A percentile compares a stretch with the other conserved stretches of the same genome.
phyloP scores from a whole-genome alignment of 2,888 invertebrate species.

The Thera britannica region DNA sequence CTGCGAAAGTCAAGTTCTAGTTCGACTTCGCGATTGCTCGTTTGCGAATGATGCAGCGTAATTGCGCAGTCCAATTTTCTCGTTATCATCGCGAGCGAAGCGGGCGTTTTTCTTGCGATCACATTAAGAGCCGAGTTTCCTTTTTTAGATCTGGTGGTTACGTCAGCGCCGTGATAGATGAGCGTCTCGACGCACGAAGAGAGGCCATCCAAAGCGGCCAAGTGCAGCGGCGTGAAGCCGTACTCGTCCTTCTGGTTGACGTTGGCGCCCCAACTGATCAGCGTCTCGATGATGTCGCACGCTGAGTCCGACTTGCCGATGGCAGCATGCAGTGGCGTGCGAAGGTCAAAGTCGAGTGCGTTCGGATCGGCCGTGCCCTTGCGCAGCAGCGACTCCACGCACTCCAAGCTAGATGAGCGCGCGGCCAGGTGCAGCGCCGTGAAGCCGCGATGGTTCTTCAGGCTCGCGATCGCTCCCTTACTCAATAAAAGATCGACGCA shows the following conservation, averaged over 20 bases:
- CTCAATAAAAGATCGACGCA: slow-evolving; percentile 90
- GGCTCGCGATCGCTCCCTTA: slow-evolving; percentile 90
- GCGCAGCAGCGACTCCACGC: slow-evolving; percentile 90
- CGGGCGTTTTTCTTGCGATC: slow-evolving; percentile 93
- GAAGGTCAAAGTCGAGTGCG: slow-evolving; percentile 91
- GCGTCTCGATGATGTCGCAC: slow-evolving; percentile 91
- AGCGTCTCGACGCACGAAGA: slow-evolving; percentile 94
- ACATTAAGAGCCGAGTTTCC: slow-evolving; percentile 94
- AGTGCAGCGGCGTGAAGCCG: slow-evolving; percentile 93
- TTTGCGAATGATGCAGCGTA: slow-evolving; percentile 90
- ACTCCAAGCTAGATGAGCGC: slow-evolving; percentile 91
- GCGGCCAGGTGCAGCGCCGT: slow-evolving; percentile 94
- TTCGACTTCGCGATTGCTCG: slow-evolving; percentile 92
- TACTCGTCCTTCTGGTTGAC: slow-evolving; percentile 94
- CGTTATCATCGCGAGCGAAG: slow-evolving; percentile 92
- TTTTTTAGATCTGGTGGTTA: slow-evolving; percentile 94
- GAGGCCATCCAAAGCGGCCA: slow-evolving; percentile 93
- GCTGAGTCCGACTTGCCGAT: slow-evolving; percentile 93
- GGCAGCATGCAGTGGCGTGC: slow-evolving; percentile 93
- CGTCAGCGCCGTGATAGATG: slow-evolving; percentile 93
- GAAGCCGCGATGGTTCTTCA: slow-evolving; percentile 91
- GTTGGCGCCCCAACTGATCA: slow-evolving; percentile 92
- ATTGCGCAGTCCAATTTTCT: slow-evolving; percentile 93
- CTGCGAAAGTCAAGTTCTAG: slow-evolving; percentile 92
- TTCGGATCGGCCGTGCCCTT: slow-evolving; percentile 92